These are phyloP conservation scores for Heliconius melpomene DNA, from an alignment of 1,140 invertebrate genomes.

Conservation along the genomic window DNA sequence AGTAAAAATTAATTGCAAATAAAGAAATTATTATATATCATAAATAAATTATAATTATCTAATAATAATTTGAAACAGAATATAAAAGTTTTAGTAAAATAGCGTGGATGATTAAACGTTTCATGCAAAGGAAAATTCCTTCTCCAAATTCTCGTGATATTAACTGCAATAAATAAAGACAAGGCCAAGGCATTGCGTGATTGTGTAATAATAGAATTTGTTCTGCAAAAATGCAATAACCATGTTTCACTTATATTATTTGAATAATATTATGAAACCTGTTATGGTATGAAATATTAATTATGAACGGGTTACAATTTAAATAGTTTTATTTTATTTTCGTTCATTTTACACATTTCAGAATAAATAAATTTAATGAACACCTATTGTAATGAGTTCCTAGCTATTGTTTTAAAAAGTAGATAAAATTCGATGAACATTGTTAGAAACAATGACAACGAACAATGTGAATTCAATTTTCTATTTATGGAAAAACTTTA, in stretches of 20 bases:
- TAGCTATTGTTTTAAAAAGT: background rate
- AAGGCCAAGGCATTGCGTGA: slow-evolving; percentile 23
- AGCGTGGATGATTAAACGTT: background rate
- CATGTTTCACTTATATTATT: slow-evolving; percentile 12
- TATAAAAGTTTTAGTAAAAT: background rate
- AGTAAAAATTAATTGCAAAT: background rate
- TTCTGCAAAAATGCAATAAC: slow-evolving; percentile 25
- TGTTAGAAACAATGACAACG: too few species aligned
- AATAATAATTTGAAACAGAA: background rate
- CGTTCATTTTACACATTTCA: background rate
- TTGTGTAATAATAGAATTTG: slow-evolving; percentile 12
- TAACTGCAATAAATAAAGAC: slow-evolving; percentile 20
- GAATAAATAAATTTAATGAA: background rate
- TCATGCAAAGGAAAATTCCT: slow-evolving; percentile 14
- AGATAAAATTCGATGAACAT: too few species aligned
- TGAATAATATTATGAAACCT: background rate
- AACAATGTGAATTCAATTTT: too few species aligned
- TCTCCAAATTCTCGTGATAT: slow-evolving; percentile 11
- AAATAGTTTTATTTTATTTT: background rate
- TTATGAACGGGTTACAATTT: background rate
- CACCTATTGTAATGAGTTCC: background rate
- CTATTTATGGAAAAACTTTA: too few species aligned
- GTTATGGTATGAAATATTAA: background rate
- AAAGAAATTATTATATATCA: background rate
- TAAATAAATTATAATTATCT: background rate